phyloP scores from a whole-genome alignment of 2,797 vertebrate genomes.

The Sarcoramphus papa region DNA sequence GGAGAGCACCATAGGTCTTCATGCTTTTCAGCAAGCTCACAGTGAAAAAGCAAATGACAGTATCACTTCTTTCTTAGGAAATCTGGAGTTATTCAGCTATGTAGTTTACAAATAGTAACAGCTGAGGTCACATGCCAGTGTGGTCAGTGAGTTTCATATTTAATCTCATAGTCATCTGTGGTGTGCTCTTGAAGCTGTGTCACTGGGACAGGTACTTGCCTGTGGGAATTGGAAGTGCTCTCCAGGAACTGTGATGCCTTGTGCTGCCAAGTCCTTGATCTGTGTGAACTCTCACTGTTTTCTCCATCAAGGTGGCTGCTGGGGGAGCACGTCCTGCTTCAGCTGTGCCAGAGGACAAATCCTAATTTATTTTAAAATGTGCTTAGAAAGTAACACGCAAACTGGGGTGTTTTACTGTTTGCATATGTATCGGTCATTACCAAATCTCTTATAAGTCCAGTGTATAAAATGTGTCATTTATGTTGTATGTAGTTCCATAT shows the following conservation, averaged over 20 bases:
- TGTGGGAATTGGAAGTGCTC: slow-evolving; percentile 36
- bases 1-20: background rate
- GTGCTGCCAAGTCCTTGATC: slow-evolving; percentile 56
- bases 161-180: slow-evolving; percentile 5
- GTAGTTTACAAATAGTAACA: background rate
- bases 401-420: background rate
- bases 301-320: slow-evolving; percentile 59
- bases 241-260: slow-evolving; percentile 31
- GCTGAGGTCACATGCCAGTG: background rate
- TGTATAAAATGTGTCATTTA: background rate
- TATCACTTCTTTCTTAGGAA: background rate
- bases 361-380: background rate
- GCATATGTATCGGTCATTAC: accelerated
- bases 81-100: background rate
- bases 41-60: background rate
- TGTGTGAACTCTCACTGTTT: slow-evolving; percentile 65
- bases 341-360: slow-evolving; percentile 33
- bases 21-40: background rate
- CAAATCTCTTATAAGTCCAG: background rate
- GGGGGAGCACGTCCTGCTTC: background rate
- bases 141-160: slow-evolving; percentile 42
- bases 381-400: background rate
- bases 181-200: slow-evolving; percentile 40
- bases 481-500: background rate
- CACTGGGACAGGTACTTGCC: background rate